Evolutionary conservation across 2,113 vertebrate species (phyloP).

Genomic region (Pristiophorus japonicus): DNA sequence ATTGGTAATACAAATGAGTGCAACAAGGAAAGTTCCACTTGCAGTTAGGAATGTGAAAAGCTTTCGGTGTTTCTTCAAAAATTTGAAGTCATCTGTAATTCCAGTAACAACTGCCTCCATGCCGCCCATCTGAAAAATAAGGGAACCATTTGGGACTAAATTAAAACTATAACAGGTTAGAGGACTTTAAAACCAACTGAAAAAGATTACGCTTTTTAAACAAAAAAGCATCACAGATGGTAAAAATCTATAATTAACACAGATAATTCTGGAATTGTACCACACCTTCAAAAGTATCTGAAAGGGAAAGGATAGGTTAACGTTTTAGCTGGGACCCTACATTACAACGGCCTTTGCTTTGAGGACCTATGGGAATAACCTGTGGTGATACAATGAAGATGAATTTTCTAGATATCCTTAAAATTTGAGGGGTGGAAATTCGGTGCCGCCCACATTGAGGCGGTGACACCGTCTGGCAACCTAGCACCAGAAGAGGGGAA

Average conservation of each 20-base stretch:
- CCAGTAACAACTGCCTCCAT: constrained; percentile 98
- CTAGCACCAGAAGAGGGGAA: no score
- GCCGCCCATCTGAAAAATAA: constrained; percentile 83
- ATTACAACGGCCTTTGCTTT: neutral
- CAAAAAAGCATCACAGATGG: neutral
- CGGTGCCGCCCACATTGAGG: no score
- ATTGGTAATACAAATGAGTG: constrained; percentile 85
- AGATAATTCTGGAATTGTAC: neutral
- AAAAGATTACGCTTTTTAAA: neutral
- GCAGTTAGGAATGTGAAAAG: constrained; percentile 80
- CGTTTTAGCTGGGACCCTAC: neutral
- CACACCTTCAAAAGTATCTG: neutral
- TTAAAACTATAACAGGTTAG: neutral
- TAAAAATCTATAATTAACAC: neutral
- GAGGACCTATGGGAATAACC: neutral
- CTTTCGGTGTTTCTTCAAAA: constrained; percentile 86
- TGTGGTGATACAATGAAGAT: neutral
- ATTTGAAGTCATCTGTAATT: constrained; percentile 84
- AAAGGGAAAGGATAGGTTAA: neutral
- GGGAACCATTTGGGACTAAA: constrained; percentile 31
- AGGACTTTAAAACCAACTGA: neutral
- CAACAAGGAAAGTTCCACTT: constrained; percentile 80
- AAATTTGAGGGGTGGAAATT: no score
- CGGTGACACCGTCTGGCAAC: no score
- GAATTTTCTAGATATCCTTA: neutral